Evolutionary conservation across 2,797 vertebrate species (phyloP).

Genomic region (Myotis pilosus): DNA sequence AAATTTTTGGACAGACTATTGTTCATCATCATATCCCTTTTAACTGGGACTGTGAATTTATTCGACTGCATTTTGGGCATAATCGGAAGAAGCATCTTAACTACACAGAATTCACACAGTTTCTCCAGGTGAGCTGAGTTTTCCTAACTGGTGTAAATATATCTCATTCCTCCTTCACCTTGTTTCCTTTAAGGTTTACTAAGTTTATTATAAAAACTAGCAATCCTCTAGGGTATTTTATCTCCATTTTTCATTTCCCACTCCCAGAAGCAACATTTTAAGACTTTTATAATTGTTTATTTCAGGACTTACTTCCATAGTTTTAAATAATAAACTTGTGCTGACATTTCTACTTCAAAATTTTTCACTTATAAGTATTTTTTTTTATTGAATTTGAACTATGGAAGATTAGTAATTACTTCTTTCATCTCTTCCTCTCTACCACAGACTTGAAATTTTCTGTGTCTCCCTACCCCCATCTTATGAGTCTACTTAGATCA

Average conservation of each 20-base stretch:
- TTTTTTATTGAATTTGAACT: background rate
- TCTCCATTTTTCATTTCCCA: background rate
- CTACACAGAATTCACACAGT: conserved; percentile 98
- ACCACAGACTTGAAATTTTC: background rate
- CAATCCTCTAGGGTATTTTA: background rate
- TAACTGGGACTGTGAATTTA: conserved; percentile 99
- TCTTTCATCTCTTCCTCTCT: background rate
- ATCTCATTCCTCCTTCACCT: background rate
- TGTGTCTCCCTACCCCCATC: background rate
- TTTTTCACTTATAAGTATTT: background rate
- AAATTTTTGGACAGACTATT: conserved; percentile 97
- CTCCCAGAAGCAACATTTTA: background rate
- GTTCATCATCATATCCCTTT: conserved; percentile 99
- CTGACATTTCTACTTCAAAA: background rate
- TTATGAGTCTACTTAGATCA: conserved; percentile 27
- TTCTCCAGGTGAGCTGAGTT: conserved; percentile 91
- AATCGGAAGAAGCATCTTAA: conserved; percentile 95
- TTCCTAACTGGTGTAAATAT: conserved; percentile 44
- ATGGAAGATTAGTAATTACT: background rate
- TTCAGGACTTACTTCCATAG: background rate
- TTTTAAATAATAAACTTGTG: conserved; percentile 16
- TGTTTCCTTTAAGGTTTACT: conserved; percentile 7
- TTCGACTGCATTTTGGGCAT: conserved; percentile 96
- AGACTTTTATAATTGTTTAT: background rate
- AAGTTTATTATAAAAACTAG: conserved; percentile 32